Evolutionary conservation across 2,888 invertebrate genomes (phyloP).

Genomic region (Nymphalis c-album): DNA sequence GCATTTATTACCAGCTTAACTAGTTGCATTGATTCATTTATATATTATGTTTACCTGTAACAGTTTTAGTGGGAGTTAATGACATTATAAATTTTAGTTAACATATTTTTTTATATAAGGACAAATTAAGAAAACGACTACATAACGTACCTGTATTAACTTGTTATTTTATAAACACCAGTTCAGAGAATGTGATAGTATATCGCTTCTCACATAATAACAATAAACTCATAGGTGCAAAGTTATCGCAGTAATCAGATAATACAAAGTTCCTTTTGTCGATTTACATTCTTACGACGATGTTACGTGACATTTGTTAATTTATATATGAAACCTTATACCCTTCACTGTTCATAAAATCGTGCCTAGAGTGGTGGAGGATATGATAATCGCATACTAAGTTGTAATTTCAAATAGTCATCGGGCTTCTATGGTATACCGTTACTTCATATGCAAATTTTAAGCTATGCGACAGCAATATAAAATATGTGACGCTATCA

Average conservation of each 20-base stretch:
- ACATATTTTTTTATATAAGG: too few relatives aligned
- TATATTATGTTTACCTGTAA: too few relatives aligned
- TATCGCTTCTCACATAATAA: conserved; percentile 1
- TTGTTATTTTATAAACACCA: neutral
- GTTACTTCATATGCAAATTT: conserved; percentile 37
- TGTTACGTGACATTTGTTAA: conserved; percentile 18
- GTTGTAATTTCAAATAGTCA: conserved; percentile 31
- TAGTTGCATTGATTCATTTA: too few relatives aligned
- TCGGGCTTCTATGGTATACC: conserved; percentile 35
- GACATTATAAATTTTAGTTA: too few relatives aligned
- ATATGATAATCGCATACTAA: conserved; percentile 40
- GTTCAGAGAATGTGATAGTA: conserved; percentile 4
- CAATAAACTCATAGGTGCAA: conserved; percentile 11
- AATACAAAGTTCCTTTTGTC: conserved; percentile 15
- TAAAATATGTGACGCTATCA: conserved; percentile 15
- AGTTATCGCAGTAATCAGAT: conserved; percentile 15
- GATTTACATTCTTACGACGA: conserved; percentile 16
- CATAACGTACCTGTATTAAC: neutral
- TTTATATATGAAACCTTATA: conserved; percentile 31
- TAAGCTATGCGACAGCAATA: conserved; percentile 24
- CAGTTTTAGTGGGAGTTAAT: too few relatives aligned
- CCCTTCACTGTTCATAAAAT: conserved; percentile 28
- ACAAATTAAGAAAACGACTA: too few relatives aligned
- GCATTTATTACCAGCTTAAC: too few relatives aligned
- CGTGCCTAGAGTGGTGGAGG: conserved; percentile 31